phyloP scores from a whole-genome alignment of 2,888 invertebrate species.

The Agriopis leucophaearia region DNA sequence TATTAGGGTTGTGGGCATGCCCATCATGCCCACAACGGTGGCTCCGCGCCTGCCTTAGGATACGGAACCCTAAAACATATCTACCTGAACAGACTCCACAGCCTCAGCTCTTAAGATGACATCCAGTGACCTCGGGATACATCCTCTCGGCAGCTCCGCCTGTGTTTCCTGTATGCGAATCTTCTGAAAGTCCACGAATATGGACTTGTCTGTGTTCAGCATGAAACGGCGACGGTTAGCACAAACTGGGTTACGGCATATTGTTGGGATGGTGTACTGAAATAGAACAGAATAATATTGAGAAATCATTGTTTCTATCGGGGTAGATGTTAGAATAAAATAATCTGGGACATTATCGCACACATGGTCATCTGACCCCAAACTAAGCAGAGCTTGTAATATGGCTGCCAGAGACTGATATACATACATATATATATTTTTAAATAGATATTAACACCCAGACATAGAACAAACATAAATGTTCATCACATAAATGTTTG shows the following conservation, averaged over 20 bases:
- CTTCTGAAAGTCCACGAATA: slow-evolving; percentile 99
- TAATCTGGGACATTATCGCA: too few species aligned
- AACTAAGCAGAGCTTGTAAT: too few species aligned
- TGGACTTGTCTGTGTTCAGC: slow-evolving; percentile 96
- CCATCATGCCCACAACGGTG: too few species aligned
- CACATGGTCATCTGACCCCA: too few species aligned
- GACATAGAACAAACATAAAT: too few species aligned
- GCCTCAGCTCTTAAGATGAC: slow-evolving; percentile 97
- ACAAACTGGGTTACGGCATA: slow-evolving; percentile 98
- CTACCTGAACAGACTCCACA: slow-evolving; percentile 97
- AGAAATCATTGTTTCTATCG: background rate
- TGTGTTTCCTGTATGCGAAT: slow-evolving; percentile 99
- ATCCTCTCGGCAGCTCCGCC: slow-evolving; percentile 97
- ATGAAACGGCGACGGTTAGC: slow-evolving; percentile 95
- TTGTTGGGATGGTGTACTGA: slow-evolving; percentile 96
- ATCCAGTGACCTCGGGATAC: slow-evolving; percentile 98
- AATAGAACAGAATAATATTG: slow-evolving; percentile 5
- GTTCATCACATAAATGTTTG: too few species aligned
- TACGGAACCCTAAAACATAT: background rate
- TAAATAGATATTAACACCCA: too few species aligned
- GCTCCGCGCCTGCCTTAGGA: too few species aligned
- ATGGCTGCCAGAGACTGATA: too few species aligned
- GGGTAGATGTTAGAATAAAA: too few species aligned
- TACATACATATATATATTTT: too few species aligned
- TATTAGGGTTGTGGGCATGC: too few species aligned